phyloP scores from a whole-genome alignment of 1,140 invertebrate genomes.

The Wasmannia auropunctata region DNA sequence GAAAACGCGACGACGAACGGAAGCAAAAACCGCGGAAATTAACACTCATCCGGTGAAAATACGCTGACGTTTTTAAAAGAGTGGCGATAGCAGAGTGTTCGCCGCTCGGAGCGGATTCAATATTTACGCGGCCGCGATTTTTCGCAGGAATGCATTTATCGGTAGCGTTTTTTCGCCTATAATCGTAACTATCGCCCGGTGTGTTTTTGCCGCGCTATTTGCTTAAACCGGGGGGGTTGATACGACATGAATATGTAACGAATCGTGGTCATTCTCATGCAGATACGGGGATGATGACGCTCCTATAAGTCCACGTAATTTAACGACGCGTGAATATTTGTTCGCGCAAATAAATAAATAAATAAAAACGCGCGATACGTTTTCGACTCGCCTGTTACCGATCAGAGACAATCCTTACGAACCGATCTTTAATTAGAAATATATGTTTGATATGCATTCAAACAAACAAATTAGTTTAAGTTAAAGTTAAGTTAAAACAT shows the following conservation, averaged over 20 bases:
- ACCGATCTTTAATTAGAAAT: background rate
- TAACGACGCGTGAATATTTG: slow-evolving; percentile 13
- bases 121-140: slow-evolving; percentile 40
- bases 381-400: background rate
- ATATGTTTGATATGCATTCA: background rate
- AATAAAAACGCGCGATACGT: background rate
- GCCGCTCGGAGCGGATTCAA: background rate
- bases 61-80: slow-evolving; percentile 9
- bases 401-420: background rate
- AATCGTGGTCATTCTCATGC: background rate
- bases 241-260: slow-evolving; percentile 39
- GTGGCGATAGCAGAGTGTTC: slow-evolving; percentile 11
- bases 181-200: slow-evolving; percentile 3
- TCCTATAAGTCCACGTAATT: slow-evolving; percentile 24
- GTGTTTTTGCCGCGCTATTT: slow-evolving; percentile 25
- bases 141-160: slow-evolving; percentile 15
- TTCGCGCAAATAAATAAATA: background rate
- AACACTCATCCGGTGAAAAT: slow-evolving; percentile 4
- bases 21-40: slow-evolving; percentile 3
- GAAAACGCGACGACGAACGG: background rate
- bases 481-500: background rate
- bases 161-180: background rate
- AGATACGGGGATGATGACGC: slow-evolving; percentile 4
- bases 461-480: background rate
- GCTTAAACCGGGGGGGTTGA: background rate